Base-by-base conservation (phyloP, 2,888 invertebrate species). In the Pterostichus niger region DNA sequence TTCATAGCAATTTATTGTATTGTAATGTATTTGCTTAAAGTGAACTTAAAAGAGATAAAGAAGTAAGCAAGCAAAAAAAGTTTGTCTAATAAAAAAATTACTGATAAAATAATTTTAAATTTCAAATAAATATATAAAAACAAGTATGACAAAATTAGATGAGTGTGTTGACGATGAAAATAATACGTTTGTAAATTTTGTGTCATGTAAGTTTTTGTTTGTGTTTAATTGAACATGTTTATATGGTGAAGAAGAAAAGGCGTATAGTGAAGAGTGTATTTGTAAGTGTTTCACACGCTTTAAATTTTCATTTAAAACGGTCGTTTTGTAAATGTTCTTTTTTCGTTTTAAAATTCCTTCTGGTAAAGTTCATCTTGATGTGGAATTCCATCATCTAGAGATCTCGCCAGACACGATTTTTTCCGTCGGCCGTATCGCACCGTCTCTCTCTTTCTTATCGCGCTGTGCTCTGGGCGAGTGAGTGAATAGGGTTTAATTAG, bases 401-500 rank as follows among this genome's bases (percentile, higher is more conserved):
- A 56, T 77, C 77, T 11, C 15, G 75, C 7, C 81, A 44, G 59
- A 75, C 59, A 82, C 59, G 11, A 75, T 82, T 82, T 82, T 80
- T 82, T 82, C 82, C 82, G 61, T 82, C 82, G 82, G 73, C 56
- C 61, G 54, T 59, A 59, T 17, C 7, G 31, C 6, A 24, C 33
- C 24, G 31, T 31, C 31, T 81, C 54, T 81, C 31, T 81, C 52
- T 81, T 13, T 52, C 33, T 17, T 54, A 76, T 35, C 33, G 31
- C 7, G 13, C 15, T 7, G 13, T 5, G 54, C 49, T 15, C 31
- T 40, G n/a, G 44, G 78, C 35, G 15, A 44, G 75, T 82, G 82
- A 82, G 75, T 82, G 82, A 82, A 82, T 82, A 82, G 82, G 82
- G 82, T 82, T 82, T 82, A 82, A 82, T 82, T 82, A 82, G 82